Base-by-base conservation (phyloP, 2,888 invertebrate species). In the Mesoligia furuncula region DNA sequence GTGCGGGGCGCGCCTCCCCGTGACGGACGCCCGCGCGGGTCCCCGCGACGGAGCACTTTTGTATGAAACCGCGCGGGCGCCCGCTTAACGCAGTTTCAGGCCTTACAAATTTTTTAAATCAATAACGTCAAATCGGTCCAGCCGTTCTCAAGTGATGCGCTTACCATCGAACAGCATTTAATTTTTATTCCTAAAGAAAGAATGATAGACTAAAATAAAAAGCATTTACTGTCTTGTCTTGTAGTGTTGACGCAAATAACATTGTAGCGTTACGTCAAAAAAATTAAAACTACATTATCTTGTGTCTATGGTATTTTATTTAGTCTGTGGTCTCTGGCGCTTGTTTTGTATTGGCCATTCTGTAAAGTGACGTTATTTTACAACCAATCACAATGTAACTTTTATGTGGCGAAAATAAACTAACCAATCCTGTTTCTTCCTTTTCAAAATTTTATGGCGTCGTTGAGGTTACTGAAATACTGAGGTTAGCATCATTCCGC, bases 401-500 rank as follows among this genome's bases (percentile, higher is more conserved):
- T 20, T 24, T 4, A 2, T 2, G 8, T 17, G 0, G 2, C 0
- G 0, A 8, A 15, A 9, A 15, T 1, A 0, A 4, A 9, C 17
- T 24, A 54, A 61, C 81, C 80, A 80, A 80, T 80, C 15, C 31
- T 5, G 39, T 51, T 27, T 7, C 15, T 20, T 42, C 13, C 1
- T 13, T 57, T 1, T 13, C 3, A 13, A 8, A n/a, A 2, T 45
- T 17, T 15, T 11, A 62, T 39, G 45, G 66, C 71, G 66, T 75
- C 57, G 54, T 42, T 20, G 36, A 11, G 17, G 36, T 17, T 66
- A 39, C 17, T 76, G 69, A 76, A n/a, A 66, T 66, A 39, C 17
- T 76, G 69, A 76, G 27, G 69, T 69, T 64, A 83, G 85, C 81
- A 69, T 87, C 79, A 73, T 74, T 62, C 31, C 61, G 71, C 71